phyloP scores from a whole-genome alignment of 2,797 vertebrate genomes.

The Squalus acanthias region DNA sequence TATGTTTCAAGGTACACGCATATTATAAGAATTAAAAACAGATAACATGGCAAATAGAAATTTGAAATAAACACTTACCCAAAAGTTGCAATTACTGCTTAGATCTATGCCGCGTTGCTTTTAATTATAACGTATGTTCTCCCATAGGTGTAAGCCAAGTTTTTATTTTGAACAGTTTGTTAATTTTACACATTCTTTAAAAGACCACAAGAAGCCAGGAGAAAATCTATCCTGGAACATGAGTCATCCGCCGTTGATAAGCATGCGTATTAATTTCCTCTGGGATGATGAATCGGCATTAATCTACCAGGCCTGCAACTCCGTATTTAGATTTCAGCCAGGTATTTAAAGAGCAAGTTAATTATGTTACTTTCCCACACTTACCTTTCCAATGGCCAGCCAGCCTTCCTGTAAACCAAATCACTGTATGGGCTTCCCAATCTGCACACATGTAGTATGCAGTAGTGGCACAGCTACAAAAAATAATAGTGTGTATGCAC shows the following conservation, averaged over 20 bases:
- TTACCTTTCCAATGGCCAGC: not conserved
- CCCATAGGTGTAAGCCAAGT: not conserved
- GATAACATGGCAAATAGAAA: not conserved
- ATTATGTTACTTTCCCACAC: not conserved
- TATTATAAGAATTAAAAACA: not conserved
- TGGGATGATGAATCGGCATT: not conserved
- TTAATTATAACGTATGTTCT: not conserved
- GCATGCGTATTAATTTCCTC: not conserved
- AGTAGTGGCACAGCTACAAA: not conserved
- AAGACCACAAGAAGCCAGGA: not conserved
- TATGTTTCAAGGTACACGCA: not conserved
- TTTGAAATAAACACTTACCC: not conserved
- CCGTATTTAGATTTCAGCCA: not conserved
- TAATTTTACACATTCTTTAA: not conserved
- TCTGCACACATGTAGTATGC: not conserved
- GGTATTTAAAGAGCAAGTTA: not conserved
- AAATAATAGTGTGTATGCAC: not conserved
- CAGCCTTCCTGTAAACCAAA: not conserved
- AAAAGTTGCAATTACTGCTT: not conserved
- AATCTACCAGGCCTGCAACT: not conserved
- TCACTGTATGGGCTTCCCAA: not conserved
- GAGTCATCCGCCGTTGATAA: constrained; percentile 12
- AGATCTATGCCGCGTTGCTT: not conserved
- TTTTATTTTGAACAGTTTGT: not conserved
- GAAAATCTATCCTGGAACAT: not conserved